Evolutionary conservation across 2,888 invertebrate species (phyloP).

Genomic region (Oscheius onirici): DNA sequence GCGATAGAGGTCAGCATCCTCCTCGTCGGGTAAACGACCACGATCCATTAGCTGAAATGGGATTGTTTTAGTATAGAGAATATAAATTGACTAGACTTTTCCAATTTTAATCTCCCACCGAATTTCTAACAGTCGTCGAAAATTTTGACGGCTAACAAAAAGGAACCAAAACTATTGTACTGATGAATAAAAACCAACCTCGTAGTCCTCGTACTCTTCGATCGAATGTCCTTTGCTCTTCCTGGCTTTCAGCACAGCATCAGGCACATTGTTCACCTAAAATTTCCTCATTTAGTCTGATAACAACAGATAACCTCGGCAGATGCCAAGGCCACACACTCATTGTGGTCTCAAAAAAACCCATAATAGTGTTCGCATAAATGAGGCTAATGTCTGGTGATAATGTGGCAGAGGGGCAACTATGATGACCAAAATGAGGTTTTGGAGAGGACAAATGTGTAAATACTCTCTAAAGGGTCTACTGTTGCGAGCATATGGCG

Average conservation of each 20-base stretch:
- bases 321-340: not conserved
- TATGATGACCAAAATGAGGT: conserved; percentile 4
- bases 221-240: conserved; percentile 37
- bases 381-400: conserved; percentile 15
- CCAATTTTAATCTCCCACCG: no score
- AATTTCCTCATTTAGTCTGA: conserved; percentile 9
- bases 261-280: conserved; percentile 63
- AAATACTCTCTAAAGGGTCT: not conserved
- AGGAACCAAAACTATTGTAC: not conserved
- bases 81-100: no score
- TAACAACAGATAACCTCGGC: not conserved
- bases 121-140: no score
- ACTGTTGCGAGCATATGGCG: conserved; percentile 23
- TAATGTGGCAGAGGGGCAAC: conserved; percentile 10
- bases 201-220: conserved; percentile 67
- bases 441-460: not conserved
- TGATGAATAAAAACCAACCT: conserved; percentile 44
- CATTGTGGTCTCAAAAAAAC: conserved; percentile 4
- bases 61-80: not conserved
- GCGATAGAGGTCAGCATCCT: conserved; percentile 55
- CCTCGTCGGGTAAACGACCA: conserved; percentile 61
- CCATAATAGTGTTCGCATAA: conserved; percentile 4
- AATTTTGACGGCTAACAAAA: no score
- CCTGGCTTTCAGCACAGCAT: conserved; percentile 48
- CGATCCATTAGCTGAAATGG: conserved; percentile 51